A percentile compares a stretch with the other conserved stretches of the same genome.
Evolutionary conservation across 37 sponge, comb jelly and placozoan species (phyloP).

Genomic region (Spongilla lacustris): DNA sequence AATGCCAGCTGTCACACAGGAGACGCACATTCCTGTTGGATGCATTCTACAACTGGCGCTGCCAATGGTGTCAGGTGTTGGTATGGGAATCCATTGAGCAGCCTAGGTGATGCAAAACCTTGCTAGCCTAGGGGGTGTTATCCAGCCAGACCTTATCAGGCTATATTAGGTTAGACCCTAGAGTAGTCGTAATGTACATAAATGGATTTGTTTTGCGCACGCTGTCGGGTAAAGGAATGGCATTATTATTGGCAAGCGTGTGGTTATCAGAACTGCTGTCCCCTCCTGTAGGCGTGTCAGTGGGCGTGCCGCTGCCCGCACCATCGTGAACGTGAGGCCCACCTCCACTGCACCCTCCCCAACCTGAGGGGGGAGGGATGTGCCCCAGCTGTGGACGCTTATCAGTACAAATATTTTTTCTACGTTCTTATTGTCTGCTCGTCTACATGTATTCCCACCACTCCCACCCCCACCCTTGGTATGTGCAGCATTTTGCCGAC

Average conservation of each 20-base stretch:
- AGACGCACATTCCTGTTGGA: neutral
- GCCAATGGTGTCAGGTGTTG: neutral
- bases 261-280: no score
- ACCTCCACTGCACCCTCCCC: conserved; percentile 1
- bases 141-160: no score
- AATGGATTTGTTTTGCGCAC: no score
- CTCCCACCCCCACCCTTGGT: neutral
- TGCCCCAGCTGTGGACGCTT: neutral
- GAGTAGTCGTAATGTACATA: no score
- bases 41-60: neutral
- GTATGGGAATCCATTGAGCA: neutral
- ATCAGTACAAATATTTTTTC: neutral
- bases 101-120: neutral
- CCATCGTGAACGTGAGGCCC: conserved; percentile 9
- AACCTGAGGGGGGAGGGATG: neutral
- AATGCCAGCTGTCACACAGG: neutral
- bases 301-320: conserved; percentile 16
- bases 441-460: neutral
- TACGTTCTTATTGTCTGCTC: neutral
- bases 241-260: no score
- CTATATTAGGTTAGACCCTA: no score
- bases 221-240: no score
- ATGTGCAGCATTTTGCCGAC: neutral
- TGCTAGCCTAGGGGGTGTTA: neutral
- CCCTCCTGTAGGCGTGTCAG: conserved; percentile 16